Evolutionary conservation across 2,888 invertebrate genomes (phyloP), one percentile per base, ranked within the genome.

Genomic region (Gandaritis pyraliata): DNA sequence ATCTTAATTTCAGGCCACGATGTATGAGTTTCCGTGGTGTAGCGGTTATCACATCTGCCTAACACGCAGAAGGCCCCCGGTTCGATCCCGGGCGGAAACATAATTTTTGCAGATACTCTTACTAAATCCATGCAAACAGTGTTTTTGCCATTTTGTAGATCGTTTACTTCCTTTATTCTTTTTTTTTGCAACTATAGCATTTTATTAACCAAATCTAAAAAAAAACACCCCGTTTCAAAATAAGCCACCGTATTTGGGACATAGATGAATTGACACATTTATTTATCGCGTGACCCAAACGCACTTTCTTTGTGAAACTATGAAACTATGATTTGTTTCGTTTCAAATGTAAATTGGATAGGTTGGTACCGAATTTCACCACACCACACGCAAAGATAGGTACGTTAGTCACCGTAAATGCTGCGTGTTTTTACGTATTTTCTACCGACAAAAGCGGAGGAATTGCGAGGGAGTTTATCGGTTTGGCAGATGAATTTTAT

Each of bases 21-120:
- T 0, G 18, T 12, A 18, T 45, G 16, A 60, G 95, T 95, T 95
- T 95, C 94, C 95, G 95, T 96, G 95, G 95, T 95, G 95, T 95
- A 96, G 96, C 95, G 96, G 96, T 96, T 96, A 96, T 96, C 96
- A 96, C 96, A 95, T 95, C 96, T 95, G 96, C 96, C 95, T 96
- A 95, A 96, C 96, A 96, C 96, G 96, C 96, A 95, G 95, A 95
- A 96, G 96, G 96, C 94, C 95, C 95, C 96, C 95, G 95, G 96
- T 96, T 96, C 95, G 95, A 96, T 95, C 95, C 95, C 95, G 95
- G 95, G 95, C 95, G 95, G 94, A 95, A 95, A 95, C 95, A 95
- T 76, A 73, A 7, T 33, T 72, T 73, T 70, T 23, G 23, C 23
- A 23, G 23, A 23, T 23, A 23, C 23, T 2, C 6, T 23, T 23